These are phyloP conservation scores for Scaptodrosophila latifasciaeformis DNA, from an alignment of 2,888 invertebrate species.

Conservation along the genomic window DNA sequence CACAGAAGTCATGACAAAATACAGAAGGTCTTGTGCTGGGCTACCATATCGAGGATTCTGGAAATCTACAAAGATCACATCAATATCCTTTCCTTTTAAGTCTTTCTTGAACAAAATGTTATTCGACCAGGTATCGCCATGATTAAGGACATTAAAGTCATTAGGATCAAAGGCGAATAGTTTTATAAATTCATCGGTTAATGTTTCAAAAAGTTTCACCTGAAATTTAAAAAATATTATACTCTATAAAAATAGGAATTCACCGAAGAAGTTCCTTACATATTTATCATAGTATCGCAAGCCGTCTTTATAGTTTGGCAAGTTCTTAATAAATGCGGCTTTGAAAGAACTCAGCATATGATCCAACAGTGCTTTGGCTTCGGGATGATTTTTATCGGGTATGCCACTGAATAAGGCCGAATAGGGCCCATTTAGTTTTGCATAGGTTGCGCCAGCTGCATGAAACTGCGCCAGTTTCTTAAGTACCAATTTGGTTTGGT, in stretches of 20 bases:
- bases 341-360: constrained; percentile 18
- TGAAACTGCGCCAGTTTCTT: constrained; percentile 71
- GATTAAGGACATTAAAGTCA: constrained; percentile 61
- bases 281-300: constrained; percentile 46
- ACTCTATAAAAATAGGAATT: background rate
- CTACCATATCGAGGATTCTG: constrained; percentile 62
- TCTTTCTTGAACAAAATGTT: constrained; percentile 66
- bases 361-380: constrained; percentile 15
- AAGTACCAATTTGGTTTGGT: constrained; percentile 60
- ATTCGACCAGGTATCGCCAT: constrained; percentile 69
- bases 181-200: constrained; percentile 16
- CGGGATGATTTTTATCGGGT: constrained; percentile 17
- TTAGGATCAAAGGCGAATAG: constrained; percentile 21
- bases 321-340: constrained; percentile 28
- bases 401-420: constrained; percentile 22
- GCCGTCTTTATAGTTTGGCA: constrained; percentile 38
- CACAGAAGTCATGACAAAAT: constrained; percentile 67
- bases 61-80: constrained; percentile 68
- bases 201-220: constrained; percentile 37
- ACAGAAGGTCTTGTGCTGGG: constrained; percentile 62
- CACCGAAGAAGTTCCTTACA: constrained; percentile 35
- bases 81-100: constrained; percentile 43
- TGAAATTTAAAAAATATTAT: constrained; percentile 11
- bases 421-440: constrained; percentile 45
- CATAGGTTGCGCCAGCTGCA: constrained; percentile 63